Evolutionary conservation across 1,140 invertebrate species (phyloP), one percentile per base, ranked within the genome.

Genomic region (Holcopasites calliopsidis): DNA sequence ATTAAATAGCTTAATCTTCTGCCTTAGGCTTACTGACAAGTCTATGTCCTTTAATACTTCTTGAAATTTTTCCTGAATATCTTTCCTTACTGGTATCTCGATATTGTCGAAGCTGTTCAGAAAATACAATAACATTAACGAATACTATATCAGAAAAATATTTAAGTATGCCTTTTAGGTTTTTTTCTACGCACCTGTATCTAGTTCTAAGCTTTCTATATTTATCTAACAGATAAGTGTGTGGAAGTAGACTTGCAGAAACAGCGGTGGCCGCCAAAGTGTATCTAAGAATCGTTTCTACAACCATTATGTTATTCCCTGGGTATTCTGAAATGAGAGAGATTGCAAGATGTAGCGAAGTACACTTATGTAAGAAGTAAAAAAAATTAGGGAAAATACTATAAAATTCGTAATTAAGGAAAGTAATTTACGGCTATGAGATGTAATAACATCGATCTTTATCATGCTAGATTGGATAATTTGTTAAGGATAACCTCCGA

Each of bases 1-100:
- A 18, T 92, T 92, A 76, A 96, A 96, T 1, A 94, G 92, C 54
- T 92, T 88, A 52, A 93, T 86, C 13, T 88, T 57, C 40, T 86
- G 83, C n/a, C 84, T 89, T 2, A 91, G 62, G 8, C 87, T 71
- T 2, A 87, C 77, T 3, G 83, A 31, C 13, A 95, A 60, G 40
- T 93, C 76, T 23, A 94, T 79, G 77, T 94, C 92, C 18, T 93
- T 82, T 21, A 94, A 6, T 6, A 93, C 92, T 83, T 92, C 88
- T 21, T 93, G 52, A 64, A 93, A 90, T 44, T 88, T 84, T 49
- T 88, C 60, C 50, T 88, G 42, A 1, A 94, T 55, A 49, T 90
- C 72, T 13, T 87, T 66, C 1, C 89, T 64, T 0, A 94, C 64
- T 1, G 90, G 87, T 0, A 92, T 83, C 55, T 88, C 84, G 11